Evolutionary conservation across 2,888 invertebrate genomes (phyloP), one percentile per base, ranked within the genome.

Genomic region (Phengaris alcon): DNA sequence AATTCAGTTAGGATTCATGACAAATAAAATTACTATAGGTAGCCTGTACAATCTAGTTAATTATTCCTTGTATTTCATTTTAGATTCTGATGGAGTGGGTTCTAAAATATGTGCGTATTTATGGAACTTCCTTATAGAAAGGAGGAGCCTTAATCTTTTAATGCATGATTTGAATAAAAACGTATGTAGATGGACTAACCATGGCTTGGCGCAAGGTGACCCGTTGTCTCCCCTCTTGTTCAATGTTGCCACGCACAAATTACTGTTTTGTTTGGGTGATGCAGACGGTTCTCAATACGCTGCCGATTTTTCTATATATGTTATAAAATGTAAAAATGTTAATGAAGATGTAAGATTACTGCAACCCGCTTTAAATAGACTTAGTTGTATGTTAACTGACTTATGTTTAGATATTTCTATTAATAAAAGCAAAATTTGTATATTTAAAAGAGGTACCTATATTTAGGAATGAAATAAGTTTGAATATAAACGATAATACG

Each of bases 41-140:
- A 2, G 76, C 74, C 5, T 78, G 77, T 54, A 79, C 72, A 78
- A 78, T 70, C 75, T 79, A 2, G 57, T 68, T 8, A 69, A 77
- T 22, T 68, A 73, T 7, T 46, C 55, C 13, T 35, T 77, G n/a
- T 46, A 77, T 6, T 13, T 10, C 0, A 54, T 48, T n/a, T n/a
- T 35, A 64, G 79, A 80, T 76, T 35, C 73, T 48, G 22, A 79
- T 51, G 54, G 68, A 51, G 68, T 79, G 15, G 81, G 80, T 0
- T 52, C 57, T 6, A 77, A 72, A 8, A 68, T 81, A 3, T 81
- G 81, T 73, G n/a, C n/a, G 0, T 81, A 81, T 74, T n/a, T 82
- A n/a, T 81, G 78, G 79, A 59, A 44, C 1, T 79, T 79, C 72
- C 64, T 81, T 4, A 78, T 70, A 10, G 72, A 76, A 22, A 78